A percentile compares a stretch with the other conserved stretches of the same genome.
Evolutionary conservation across 2,113 vertebrate species (phyloP).

Genomic region (Vombatus ursinus): DNA sequence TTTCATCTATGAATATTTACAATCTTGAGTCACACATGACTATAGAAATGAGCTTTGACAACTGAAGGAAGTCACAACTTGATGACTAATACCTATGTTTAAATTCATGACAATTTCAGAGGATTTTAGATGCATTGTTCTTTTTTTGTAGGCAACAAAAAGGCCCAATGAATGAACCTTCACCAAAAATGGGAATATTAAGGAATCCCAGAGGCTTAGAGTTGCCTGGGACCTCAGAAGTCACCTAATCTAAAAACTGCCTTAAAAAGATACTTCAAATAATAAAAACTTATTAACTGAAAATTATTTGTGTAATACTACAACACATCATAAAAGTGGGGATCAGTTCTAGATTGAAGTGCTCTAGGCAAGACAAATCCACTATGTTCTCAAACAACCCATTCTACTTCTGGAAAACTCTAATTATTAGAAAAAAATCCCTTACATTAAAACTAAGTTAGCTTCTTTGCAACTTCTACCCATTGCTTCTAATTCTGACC

Average conservation of each 20-base stretch:
- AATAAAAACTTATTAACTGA: neutral
- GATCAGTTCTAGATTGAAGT: neutral
- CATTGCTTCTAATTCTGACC: neutral
- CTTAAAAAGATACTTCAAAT: neutral
- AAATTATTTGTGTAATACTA: neutral
- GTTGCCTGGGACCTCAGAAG: neutral
- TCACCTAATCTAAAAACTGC: neutral
- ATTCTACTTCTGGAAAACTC: neutral
- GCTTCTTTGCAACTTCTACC: neutral
- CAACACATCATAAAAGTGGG: neutral
- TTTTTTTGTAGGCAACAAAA: neutral
- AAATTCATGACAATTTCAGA: neutral
- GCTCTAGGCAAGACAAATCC: neutral
- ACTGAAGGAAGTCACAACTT: neutral
- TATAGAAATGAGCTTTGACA: neutral
- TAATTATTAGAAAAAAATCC: neutral
- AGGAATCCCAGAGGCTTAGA: neutral
- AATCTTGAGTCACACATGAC: conserved; percentile 4
- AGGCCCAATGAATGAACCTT: neutral
- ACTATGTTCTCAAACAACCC: neutral
- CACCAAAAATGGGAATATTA: neutral
- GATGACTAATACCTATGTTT: neutral
- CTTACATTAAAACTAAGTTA: neutral
- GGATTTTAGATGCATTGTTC: neutral
- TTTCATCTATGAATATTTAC: neutral